Conservation (phyloP, 2,888 invertebrate species). For the Osedax frankpressi region DNA sequence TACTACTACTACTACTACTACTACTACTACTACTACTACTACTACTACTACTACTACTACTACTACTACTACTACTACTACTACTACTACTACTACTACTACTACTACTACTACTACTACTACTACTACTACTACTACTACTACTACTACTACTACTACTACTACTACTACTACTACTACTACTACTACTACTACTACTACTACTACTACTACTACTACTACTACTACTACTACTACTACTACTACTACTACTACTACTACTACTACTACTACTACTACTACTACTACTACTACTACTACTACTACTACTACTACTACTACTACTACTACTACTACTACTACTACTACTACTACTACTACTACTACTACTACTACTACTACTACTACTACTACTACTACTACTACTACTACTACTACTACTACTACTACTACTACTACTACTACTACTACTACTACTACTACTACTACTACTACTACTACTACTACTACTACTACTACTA, state of each 20-base stretch:
- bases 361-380: neutral
- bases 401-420: neutral
- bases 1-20: neutral
- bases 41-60: neutral
- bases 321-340: neutral
- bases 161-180: neutral
- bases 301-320: neutral
- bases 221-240: neutral
- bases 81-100: neutral
- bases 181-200: neutral
- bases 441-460: neutral
- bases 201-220: neutral
- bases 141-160: neutral
- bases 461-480: neutral
- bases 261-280: neutral
- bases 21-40: neutral
- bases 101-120: neutral
- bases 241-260: neutral
- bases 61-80: neutral
- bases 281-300: neutral
- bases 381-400: neutral
- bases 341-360: neutral
- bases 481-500: neutral
- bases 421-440: neutral
- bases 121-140: neutral